Base-by-base conservation (phyloP, 2,113 vertebrate genomes). In the Nanorana parkeri region DNA sequence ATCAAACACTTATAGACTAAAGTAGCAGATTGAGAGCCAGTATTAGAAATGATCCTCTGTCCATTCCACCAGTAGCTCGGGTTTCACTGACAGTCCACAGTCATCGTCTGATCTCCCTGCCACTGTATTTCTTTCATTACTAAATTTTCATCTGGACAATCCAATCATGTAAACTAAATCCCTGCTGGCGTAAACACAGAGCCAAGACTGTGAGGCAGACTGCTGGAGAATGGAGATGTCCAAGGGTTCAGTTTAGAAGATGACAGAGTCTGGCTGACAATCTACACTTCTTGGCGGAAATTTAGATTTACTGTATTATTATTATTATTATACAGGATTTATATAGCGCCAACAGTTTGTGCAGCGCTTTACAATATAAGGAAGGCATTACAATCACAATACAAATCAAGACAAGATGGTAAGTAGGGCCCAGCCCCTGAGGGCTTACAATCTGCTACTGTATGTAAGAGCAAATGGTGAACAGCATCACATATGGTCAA, bases 1-100 rank as follows among this genome's bases (percentile, higher is more conserved):
- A 83, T 52, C 71, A 83, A 83, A 64, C 54, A 66, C 80, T 83
- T 83, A 83, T 64, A 56, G 54, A 47, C 52, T 75, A 68, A 76
- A 67, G 47, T 17, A 68, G 64, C 29, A 68, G 72, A 66, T 68
- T 60, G 28, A 68, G 47, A 76, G 80, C 19, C 63, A 28, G 72
- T 24, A 52, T 68, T 67, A 83, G 28, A 47, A 26, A 56, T 67
- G 72, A 83, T 67, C 68, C 80, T 66, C 63, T 76, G 23, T 60
- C 80, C 71, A 68, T 80, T 81, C 68, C 78, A 52, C 23, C 36
- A 51, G 17, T 72, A 8, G 51, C 29, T 82, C 80, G 24, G 13
- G 68, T 82, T 75, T 75, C 80, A 55, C 60, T 21, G 54, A 17
- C 47, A 55, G 17, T 74, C 79, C 60, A 11, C 61, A 51, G 19